Evolutionary conservation across 2,113 vertebrate genomes (phyloP).

Genomic region (Anhinga anhinga): DNA sequence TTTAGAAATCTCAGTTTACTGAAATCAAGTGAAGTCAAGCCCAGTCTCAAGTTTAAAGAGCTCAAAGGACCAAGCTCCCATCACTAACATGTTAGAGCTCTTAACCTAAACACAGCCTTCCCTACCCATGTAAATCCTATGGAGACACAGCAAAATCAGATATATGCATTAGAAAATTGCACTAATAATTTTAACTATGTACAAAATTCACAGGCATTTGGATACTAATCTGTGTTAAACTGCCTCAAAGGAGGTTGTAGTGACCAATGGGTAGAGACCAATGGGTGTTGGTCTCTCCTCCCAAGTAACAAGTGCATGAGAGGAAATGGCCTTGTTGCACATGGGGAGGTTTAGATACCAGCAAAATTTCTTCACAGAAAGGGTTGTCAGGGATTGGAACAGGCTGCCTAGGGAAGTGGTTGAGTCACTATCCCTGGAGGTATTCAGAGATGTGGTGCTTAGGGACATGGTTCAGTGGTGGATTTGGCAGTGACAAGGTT

Average conservation of each 20-base stretch:
- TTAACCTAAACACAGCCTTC: neutral
- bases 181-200: neutral
- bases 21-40: neutral
- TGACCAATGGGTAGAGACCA: too few species aligned
- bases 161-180: neutral
- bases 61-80: neutral
- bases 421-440: neutral
- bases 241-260: neutral
- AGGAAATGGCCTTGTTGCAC: neutral
- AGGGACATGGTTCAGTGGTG: neutral
- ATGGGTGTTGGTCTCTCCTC: neutral
- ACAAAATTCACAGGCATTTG: neutral
- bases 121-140: neutral
- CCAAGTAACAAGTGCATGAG: neutral
- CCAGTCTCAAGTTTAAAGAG: neutral
- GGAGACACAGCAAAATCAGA: neutral
- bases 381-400: neutral
- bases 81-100: rapidly evolving
- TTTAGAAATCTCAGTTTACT: neutral
- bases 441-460: neutral
- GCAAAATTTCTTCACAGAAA: too few species aligned
- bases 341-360: too few species aligned
- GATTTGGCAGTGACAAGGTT: too few species aligned
- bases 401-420: neutral
- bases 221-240: neutral